A percentile compares a stretch with the other conserved stretches of the same genome.
These are phyloP conservation scores for Pachliopta kotzebuea DNA, from an alignment of 2,888 invertebrate genomes.

Conservation along the genomic window DNA sequence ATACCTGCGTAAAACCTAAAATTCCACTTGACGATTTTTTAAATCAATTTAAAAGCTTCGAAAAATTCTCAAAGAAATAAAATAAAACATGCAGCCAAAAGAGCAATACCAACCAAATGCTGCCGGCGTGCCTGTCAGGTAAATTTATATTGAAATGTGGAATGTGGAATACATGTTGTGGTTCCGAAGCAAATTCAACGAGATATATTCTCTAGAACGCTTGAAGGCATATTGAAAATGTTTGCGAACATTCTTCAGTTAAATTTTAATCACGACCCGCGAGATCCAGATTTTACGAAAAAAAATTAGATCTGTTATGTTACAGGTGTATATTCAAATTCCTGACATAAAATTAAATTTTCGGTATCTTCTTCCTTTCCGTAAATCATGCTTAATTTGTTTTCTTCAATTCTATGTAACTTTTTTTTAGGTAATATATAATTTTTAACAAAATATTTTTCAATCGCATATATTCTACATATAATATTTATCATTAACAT, in stretches of 20 bases:
- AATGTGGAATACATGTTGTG: constrained; percentile 24
- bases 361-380: background rate
- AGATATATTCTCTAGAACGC: constrained; percentile 22
- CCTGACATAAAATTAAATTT: too few species aligned
- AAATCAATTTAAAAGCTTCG: background rate
- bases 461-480: too few species aligned
- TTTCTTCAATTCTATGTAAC: too few species aligned
- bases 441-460: too few species aligned
- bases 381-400: too few species aligned
- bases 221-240: constrained; percentile 25
- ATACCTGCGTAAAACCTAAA: background rate
- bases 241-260: constrained; percentile 14
- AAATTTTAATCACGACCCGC: background rate
- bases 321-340: background rate
- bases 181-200: constrained; percentile 21
- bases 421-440: too few species aligned
- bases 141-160: constrained; percentile 28
- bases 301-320: background rate
- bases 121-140: constrained; percentile 23
- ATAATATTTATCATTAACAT: background rate
- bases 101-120: constrained; percentile 19
- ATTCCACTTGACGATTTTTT: too few species aligned
- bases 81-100: constrained; percentile 21
- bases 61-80: background rate
- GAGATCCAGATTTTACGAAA: background rate